Base-by-base conservation (phyloP, 1,140 invertebrate species). In the Planococcus citri region DNA sequence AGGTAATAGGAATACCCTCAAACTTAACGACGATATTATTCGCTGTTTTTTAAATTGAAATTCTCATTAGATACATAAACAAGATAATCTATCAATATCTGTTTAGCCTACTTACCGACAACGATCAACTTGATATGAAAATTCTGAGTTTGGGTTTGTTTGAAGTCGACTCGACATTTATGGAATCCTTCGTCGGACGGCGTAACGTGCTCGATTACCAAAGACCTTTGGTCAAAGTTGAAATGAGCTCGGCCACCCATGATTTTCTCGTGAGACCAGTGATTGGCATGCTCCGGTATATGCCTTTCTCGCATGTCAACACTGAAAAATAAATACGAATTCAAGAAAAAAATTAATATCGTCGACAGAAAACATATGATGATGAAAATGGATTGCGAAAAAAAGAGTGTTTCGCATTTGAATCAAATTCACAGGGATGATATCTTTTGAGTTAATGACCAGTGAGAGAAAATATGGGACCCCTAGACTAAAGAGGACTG, bases 131-230 rank as follows among this genome's bases (percentile, higher is more conserved):
- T 24, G 60, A 64, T 64, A 9, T 24, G 22, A 27, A 24, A 64
- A 64, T 64, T 64, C 20, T 64, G 21, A 1, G 60, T 64, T 17
- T 24, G 60, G 3, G 60, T 25, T 27, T 64, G 60, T 64, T 64
- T 64, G 60, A 64, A 64, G 24, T 64, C 60, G 8, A 64, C 17
- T 25, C 60, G 12, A 20, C 60, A 64, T 25, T 64, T 64, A 27
- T 64, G 24, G 9, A 64, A 64, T 25, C 60, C 60, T 27, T 64
- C 60, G 17, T 64, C 60, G 2, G 60, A 64, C 10, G 17, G 4
- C 10, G 10, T 24, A 10, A 64, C 60, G 9, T 64, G 60, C 22
- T 64, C 25, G 17, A 64, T 64, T 2, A 25, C 12, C 60, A 64
- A 64, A 10, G 60, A 64, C 25, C 60, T 24, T 25, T 27, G 60